Evolutionary conservation across 2,888 invertebrate genomes (phyloP), one percentile per base, ranked within the genome.

Genomic region (Choreutis nemorana): DNA sequence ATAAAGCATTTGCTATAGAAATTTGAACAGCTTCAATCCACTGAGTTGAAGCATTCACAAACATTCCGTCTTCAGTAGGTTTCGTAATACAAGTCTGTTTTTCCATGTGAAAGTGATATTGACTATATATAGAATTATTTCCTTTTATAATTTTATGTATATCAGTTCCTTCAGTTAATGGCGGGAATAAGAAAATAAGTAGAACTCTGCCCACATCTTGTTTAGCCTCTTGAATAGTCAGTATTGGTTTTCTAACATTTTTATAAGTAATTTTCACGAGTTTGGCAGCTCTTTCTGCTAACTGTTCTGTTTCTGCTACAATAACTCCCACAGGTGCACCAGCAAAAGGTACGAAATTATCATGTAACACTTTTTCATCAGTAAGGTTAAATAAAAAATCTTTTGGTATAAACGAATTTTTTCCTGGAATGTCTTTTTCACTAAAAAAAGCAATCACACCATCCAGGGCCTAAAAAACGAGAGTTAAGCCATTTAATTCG

Each of bases 61-160:
- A 82, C 37, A 89, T 54, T 1, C 86, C 86, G 48, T 88, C 86
- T 48, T 90, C 90, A 3, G 66, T 71, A 0, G 89, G 89, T n/a
- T 82, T 54, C 10, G 83, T 82, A 1, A 85, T 67, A 44, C 84
- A 83, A 1, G 72, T 73, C 29, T 87, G 81, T 0, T 85, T 83
- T 55, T 91, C 90, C 85, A 89, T 87, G 7, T 83, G 79, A 41
- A 83, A 88, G 52, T 90, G 90, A 47, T 87, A 88, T 47, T 91
- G 90, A 8, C 72, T 52, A 14, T 81, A 82, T 34, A 80, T 56
- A 23, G 75, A 59, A 29, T 80, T 70, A 1, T 49, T 63, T 0
- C 87, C 88, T 37, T 45, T 55, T 9, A 81, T 68, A 6, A 52
- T 37, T 34, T 81, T 70, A n/a, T n/a, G n/a, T n/a, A n/a, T n/a